Conservation (phyloP, 2,797 vertebrate genomes). For the Pangasius djambal region DNA sequence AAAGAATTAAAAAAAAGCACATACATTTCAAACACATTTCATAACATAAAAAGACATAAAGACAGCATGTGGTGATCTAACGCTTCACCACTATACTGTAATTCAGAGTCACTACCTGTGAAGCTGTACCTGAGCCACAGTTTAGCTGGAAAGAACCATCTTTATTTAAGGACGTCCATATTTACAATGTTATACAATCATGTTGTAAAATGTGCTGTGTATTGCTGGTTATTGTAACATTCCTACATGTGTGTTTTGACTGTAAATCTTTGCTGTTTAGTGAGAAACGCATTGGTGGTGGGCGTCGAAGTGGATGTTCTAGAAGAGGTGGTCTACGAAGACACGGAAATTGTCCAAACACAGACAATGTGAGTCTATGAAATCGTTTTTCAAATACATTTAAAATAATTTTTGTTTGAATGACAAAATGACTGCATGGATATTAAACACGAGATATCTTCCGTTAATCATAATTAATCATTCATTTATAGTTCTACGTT, state of each 20-base stretch:
- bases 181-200: not conserved
- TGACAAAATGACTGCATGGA: not conserved
- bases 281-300: conserved; percentile 32
- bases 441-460: not conserved
- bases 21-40: not conserved
- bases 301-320: conserved; percentile 41
- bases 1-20: not conserved
- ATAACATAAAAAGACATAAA: not conserved
- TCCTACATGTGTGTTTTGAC: not conserved
- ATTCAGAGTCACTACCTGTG: not conserved
- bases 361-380: conserved; percentile 22
- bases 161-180: not conserved
- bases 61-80: not conserved
- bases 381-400: not conserved
- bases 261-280: conserved; percentile 13
- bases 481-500: not conserved
- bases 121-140: not conserved
- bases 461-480: not conserved
- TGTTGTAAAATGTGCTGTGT: not conserved
- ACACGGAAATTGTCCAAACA: conserved; percentile 32
- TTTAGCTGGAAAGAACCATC: not conserved
- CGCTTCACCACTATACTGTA: not conserved
- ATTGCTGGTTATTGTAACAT: not conserved
- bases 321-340: conserved; percentile 41
- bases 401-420: not conserved